phyloP scores from a whole-genome alignment of 2,888 invertebrate genomes.

The Tenthredo scrophulariae region DNA sequence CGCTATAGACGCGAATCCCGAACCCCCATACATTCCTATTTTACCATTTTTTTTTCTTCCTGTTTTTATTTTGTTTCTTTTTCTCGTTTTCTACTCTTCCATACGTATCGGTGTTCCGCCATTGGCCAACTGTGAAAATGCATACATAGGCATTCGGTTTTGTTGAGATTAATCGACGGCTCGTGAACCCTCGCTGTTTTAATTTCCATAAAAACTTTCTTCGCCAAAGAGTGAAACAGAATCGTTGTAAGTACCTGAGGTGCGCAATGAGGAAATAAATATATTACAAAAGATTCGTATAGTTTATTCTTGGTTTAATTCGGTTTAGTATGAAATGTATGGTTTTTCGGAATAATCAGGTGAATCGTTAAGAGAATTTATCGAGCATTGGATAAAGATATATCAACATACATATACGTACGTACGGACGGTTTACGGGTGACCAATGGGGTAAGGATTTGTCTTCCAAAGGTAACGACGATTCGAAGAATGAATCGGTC shows the following conservation, averaged over 20 bases:
- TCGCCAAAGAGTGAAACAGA: not conserved
- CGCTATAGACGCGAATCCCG: conserved; percentile 31
- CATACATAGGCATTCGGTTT: not conserved
- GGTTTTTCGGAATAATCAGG: conserved; percentile 13
- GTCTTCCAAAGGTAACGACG: conserved; percentile 62
- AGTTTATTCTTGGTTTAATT: not conserved
- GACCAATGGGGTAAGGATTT: not conserved
- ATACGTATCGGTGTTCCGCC: not conserved
- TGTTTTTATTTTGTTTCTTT: not conserved
- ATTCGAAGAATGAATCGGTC: conserved; percentile 64
- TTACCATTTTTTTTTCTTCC: not conserved
- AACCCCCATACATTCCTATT: conserved; percentile 22
- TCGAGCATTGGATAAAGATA: conserved; percentile 6
- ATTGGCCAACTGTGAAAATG: not conserved
- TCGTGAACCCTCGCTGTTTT: not conserved
- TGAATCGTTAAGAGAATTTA: conserved; percentile 27
- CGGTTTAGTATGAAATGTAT: not conserved
- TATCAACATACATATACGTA: not conserved
- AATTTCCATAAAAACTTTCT: not conserved
- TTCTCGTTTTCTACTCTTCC: not conserved
- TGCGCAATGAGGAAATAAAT: not conserved
- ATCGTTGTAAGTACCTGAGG: too few species aligned
- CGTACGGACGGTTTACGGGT: not conserved
- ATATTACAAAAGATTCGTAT: not conserved
- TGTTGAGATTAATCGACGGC: conserved; percentile 15